phyloP scores from a whole-genome alignment of 37 sponge, comb jelly and placozoan species.

The Dysidea cf. avara region DNA sequence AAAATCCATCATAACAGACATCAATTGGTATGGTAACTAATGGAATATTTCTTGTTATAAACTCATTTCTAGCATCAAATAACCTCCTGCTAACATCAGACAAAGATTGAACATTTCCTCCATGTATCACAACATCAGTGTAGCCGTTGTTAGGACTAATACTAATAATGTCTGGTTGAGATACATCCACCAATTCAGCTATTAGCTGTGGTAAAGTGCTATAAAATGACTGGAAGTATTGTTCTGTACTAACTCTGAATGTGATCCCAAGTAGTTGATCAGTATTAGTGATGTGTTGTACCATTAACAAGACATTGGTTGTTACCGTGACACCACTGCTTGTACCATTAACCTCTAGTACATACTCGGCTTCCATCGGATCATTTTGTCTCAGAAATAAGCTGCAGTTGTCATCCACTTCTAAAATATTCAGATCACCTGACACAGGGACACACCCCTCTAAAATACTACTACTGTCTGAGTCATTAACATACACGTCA shows the following conservation, averaged over 20 bases:
- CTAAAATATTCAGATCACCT: constrained; percentile 4
- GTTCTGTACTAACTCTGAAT: too few relatives aligned
- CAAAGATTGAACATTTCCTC: too few relatives aligned
- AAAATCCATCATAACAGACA: constrained; percentile 50
- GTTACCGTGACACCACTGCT: constrained; percentile 13
- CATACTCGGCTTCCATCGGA: constrained; percentile 24
- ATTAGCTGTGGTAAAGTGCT: too few relatives aligned
- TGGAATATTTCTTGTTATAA: neutral
- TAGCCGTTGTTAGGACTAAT: too few relatives aligned
- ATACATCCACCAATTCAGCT: too few relatives aligned
- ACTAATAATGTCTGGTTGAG: too few relatives aligned
- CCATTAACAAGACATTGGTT: constrained; percentile 30
- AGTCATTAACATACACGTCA: constrained; percentile 43
- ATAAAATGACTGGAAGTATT: too few relatives aligned
- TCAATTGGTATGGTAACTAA: constrained; percentile 37
- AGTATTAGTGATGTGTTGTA: constrained; percentile 8
- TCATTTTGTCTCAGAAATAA: neutral
- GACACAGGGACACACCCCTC: constrained; percentile 20
- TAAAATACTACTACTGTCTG: constrained; percentile 37
- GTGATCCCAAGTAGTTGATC: neutral
- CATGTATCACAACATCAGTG: too few relatives aligned
- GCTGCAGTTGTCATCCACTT: constrained; percentile 7
- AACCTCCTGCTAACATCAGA: too few relatives aligned
- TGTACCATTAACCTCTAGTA: constrained; percentile 4
- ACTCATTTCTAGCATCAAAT: neutral